Base-by-base conservation (phyloP, 1,140 invertebrate species). In the Panulirus ornatus region DNA sequence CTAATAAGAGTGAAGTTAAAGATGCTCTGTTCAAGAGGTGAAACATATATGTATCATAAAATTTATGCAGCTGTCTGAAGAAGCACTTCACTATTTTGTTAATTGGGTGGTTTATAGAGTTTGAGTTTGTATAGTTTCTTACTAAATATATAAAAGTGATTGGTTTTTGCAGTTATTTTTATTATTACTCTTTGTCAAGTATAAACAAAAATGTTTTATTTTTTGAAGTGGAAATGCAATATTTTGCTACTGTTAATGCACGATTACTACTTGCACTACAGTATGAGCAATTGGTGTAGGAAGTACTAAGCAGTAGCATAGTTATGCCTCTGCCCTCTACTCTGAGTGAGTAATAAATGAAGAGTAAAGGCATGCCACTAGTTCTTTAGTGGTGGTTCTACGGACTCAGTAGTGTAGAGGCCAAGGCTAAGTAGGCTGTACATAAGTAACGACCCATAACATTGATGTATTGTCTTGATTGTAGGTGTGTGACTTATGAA, bases 231-330 rank as follows among this genome's bases (percentile, higher is more conserved):
- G 66, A 71, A 85, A 73, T 85, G 83, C 83, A 78, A 88, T 88
- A 88, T 88, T 81, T 88, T 88, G 85, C 85, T 88, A 88, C 85
- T 88, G 85, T 88, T 88, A 76, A 79, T 88, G 85, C 85, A 88
- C 85, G 76, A 81, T 88, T 88, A 88, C 75, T 88, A 63, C 85
- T 47, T 88, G 85, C 85, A 88, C 85, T 88, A 58, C 34, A 79
- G 75, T 88, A 88, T 88, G 85, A 88, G 75, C 75, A 88, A 79
- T 88, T 88, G 85, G 85, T 54, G 70, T 79, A 88, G 76, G 85
- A 81, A 79, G 36, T 81, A 79, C 73, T 75, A 63, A 81, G 58
- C 66, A 47, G 85, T 88, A 88, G 85, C 75, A 88, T 88, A 88
- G 76, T 79, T 44, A 36, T 81, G 85, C 58, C 58, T 70, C 85